Evolutionary conservation across 2,888 invertebrate genomes (phyloP), one percentile per base, ranked within the genome.

Genomic region (Microctonus hyperodae): DNA sequence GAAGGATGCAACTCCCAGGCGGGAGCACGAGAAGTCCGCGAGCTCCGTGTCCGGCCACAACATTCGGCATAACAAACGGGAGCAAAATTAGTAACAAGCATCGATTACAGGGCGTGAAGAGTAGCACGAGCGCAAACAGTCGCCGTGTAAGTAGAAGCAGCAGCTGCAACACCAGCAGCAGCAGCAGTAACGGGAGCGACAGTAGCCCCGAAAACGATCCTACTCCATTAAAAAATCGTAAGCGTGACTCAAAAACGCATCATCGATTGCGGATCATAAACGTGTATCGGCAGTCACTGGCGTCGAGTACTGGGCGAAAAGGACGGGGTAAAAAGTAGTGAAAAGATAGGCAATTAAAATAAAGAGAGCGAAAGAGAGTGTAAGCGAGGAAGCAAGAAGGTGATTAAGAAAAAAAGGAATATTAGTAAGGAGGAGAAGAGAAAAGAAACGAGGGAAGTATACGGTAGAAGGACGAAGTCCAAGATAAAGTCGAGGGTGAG

Each of bases 1-100:
- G 81, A 83, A 83, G 83, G 83, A 83, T 83, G 83, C 83, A 82
- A 83, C 83, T 83, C 83, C 83, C 83, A 82, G 81, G 83, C 79
- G 83, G 83, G 83, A 82, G 83, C 83, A 78, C 80, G 80, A 82
- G 79, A 72, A 82, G 79, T 79, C 81, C 81, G 78, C 80, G 82
- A 76, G 77, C 75, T 74, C 79, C 51, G 53, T 67, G 53, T 67
- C 67, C 79, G 75, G 78, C 78, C 74, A 78, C 78, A 70, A 75
- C 75, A 74, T 75, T 79, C 74, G 77, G 76, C 64, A 76, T 76
- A 70, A 78, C 77, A 71, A 75, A 79, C 78, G 76, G 74, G 67
- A 76, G 76, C 72, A 79, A 76, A 71, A 76, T 70, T 74, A 75
- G 72, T 70, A 71, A 59, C 71, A 76, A 60, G 68, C 65, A 73